Evolutionary conservation across 2,113 vertebrate species (phyloP).

Genomic region (Sinocyclocheilus anshuiensis): DNA sequence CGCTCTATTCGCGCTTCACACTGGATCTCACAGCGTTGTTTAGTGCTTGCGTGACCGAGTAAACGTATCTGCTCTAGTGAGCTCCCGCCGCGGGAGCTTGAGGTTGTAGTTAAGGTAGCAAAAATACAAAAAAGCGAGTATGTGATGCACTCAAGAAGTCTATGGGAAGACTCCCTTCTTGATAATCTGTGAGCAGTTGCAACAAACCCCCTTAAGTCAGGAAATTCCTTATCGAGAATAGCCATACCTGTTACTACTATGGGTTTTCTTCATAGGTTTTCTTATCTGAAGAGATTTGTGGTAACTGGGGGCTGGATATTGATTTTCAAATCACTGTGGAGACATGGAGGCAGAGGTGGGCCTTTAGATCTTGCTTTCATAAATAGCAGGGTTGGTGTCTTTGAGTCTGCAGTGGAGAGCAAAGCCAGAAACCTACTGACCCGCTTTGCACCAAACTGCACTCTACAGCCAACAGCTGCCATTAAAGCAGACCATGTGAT

Average conservation of each 20-base stretch:
- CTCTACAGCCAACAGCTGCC: constrained; percentile 20
- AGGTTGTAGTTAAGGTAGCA: neutral
- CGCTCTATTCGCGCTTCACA: too few species aligned
- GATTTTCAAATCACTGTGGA: neutral
- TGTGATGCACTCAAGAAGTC: neutral
- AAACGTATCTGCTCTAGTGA: too few species aligned
- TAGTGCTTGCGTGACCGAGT: too few species aligned
- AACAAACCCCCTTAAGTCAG: neutral
- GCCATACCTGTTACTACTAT: neutral
- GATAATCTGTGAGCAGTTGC: neutral
- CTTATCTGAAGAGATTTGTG: neutral
- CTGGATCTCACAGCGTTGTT: too few species aligned
- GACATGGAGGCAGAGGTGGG: neutral
- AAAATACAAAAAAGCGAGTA: neutral
- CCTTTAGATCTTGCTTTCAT: neutral
- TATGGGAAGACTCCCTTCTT: neutral
- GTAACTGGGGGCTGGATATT: neutral
- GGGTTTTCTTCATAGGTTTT: neutral
- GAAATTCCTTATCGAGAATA: neutral
- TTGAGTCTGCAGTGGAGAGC: constrained; percentile 20
- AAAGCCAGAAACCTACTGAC: constrained; percentile 42
- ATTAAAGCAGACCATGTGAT: constrained; percentile 18
- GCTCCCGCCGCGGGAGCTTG: neutral
- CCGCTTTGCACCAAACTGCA: constrained; percentile 29
- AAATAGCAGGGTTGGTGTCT: constrained; percentile 4